Evolutionary conservation across 2,888 invertebrate species (phyloP), one percentile per base, ranked within the genome.

Genomic region (Mechanitis mazaeus): DNA sequence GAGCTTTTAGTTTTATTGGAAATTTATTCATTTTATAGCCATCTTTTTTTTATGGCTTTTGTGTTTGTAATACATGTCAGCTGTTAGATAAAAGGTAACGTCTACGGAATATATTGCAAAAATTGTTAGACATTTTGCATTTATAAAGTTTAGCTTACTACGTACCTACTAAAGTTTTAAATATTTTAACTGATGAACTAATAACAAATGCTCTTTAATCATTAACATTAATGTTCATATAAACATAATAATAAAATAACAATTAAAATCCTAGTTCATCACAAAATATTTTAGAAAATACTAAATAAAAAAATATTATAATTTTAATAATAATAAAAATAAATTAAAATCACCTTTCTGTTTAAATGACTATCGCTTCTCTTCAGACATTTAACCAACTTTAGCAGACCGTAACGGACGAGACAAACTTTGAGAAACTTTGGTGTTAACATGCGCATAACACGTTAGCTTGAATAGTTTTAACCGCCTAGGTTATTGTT

Each of bases 1-100:
- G 56, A 71, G 69, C 76, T 77, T 74, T 75, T 75, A 72, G 72
- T 68, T 64, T 64, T 60, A 66, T 56, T 66, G 45, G 55, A 58
- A 56, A 64, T 63, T 57, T 59, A 54, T 60, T 54, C 56, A 28
- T 42, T 42, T 42, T 11, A 42, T 11, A 11, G 42, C 9, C 42
- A 11, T 42, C 42, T 42, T 42, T 42, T 42, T 56, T 46, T 56
- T 59, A 33, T 57, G 33, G 59, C 55, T 57, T 59, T 57, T 59
- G 56, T 54, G 56, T 50, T 56, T 59, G 56, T 47, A 56, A 63
- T 31, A 50, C 7, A 50, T 56, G 56, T 59, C 47, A 59, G 54
- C 46, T 46, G 56, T 59, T 63, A 56, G 56, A 50, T 9, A 31
- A 50, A 50, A 50, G 28, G 7, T 31, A 50, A 50, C 7, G 31